A percentile compares a stretch with the other conserved stretches of the same genome.
Evolutionary conservation across 2,888 invertebrate genomes (phyloP).

Genomic region (Phragmatobia fuliginosa): DNA sequence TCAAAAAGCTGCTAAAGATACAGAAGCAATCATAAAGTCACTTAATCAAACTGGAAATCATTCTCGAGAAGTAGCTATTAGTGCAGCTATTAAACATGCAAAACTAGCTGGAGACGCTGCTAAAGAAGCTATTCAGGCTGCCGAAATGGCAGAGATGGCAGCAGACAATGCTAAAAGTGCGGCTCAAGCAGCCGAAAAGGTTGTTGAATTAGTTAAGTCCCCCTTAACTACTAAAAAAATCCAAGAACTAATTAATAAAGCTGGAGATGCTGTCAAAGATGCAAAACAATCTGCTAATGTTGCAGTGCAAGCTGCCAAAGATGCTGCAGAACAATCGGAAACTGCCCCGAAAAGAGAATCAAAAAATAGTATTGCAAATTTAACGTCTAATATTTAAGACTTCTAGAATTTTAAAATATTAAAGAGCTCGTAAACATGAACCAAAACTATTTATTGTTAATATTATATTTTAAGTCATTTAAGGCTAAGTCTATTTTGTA

Average conservation of each 20-base stretch:
- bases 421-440: not conserved
- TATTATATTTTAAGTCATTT: not conserved
- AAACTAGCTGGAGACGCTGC: constrained; percentile 41
- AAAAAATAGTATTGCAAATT: not conserved
- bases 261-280: not conserved
- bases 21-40: constrained; percentile 23
- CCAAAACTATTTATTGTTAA: not conserved
- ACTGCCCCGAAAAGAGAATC: not conserved
- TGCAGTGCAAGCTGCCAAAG: constrained; percentile 5
- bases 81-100: constrained; percentile 35
- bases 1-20: constrained; percentile 23
- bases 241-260: not conserved
- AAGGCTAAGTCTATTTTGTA: not conserved
- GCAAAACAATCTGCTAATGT: not conserved
- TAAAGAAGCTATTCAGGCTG: constrained; percentile 44
- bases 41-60: constrained; percentile 16
- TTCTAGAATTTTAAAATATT: not conserved
- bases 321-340: constrained; percentile 11
- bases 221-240: constrained; percentile 12
- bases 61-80: constrained; percentile 9
- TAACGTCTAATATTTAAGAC: not conserved
- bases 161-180: constrained; percentile 35
- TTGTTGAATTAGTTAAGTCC: constrained; percentile 36
- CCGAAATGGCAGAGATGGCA: constrained; percentile 37
- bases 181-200: constrained; percentile 38